These are phyloP conservation scores for Maconellicoccus hirsutus DNA, from an alignment of 1,140 invertebrate genomes.

Conservation along the genomic window DNA sequence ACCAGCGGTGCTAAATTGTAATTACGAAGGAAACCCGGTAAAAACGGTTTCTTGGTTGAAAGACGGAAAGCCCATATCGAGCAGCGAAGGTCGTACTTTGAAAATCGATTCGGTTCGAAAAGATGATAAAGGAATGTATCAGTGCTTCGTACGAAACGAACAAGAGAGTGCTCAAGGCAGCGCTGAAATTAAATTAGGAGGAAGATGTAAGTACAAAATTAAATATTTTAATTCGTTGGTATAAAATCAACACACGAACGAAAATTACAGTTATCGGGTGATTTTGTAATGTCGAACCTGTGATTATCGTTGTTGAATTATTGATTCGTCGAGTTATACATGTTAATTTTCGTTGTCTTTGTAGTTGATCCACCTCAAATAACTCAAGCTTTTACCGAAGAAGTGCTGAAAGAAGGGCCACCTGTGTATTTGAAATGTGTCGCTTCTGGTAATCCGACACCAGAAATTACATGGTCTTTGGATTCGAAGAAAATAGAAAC, in stretches of 20 bases:
- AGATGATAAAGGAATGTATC: conserved; percentile 95
- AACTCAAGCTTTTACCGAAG: conserved; percentile 69
- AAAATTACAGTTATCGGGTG: background rate
- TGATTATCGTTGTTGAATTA: background rate
- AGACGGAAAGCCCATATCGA: conserved; percentile 70
- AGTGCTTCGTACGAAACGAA: conserved; percentile 88
- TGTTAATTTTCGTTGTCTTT: conserved; percentile 16
- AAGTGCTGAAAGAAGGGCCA: conserved; percentile 75
- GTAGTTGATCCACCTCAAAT: conserved; percentile 78
- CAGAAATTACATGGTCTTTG: conserved; percentile 87
- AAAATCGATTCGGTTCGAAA: conserved; percentile 82
- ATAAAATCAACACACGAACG: background rate
- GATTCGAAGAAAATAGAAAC: conserved; percentile 75
- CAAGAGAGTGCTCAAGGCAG: conserved; percentile 86
- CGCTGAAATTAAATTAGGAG: conserved; percentile 82
- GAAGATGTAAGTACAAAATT: conserved; percentile 54
- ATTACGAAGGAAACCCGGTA: conserved; percentile 79
- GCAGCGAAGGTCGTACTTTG: conserved; percentile 58
- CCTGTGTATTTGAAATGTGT: conserved; percentile 70
- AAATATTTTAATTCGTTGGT: background rate
- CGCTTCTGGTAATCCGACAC: conserved; percentile 80
- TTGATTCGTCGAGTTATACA: background rate
- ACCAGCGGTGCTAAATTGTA: conserved; percentile 77
- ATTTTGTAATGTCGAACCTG: background rate
- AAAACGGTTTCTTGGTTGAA: conserved; percentile 85